Percentiles rank a stretch among this genome's conserved stretches.
Conservation (phyloP, 1,140 invertebrate species). For the Pararge aegeria region DNA sequence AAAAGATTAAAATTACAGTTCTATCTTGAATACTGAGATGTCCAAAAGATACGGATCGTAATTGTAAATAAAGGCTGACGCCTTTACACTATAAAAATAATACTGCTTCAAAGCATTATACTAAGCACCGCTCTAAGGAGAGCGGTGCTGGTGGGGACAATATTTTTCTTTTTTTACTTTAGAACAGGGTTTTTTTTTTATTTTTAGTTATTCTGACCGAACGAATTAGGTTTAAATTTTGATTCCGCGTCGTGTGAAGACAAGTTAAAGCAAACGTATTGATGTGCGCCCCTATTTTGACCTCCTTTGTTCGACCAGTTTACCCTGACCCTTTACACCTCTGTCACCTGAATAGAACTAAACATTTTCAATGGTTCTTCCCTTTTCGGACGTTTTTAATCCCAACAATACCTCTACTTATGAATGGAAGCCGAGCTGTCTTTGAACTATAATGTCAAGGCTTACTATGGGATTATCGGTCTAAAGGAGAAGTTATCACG, state of each 20-base stretch:
- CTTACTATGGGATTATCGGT: conserved; percentile 52
- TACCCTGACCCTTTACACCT: conserved; percentile 38
- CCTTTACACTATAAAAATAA: too few species aligned
- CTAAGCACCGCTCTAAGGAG: too few species aligned
- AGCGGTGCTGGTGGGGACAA: too few species aligned
- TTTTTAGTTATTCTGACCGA: background rate
- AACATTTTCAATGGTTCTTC: conserved; percentile 34
- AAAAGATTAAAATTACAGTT: too few species aligned
- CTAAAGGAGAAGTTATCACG: conserved; percentile 30
- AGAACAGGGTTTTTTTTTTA: too few species aligned
- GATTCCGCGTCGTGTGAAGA: background rate
- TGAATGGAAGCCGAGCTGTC: conserved; percentile 56
- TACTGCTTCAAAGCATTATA: too few species aligned
- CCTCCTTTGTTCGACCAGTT: conserved; percentile 41
- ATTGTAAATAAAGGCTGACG: too few species aligned
- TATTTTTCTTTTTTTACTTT: too few species aligned
- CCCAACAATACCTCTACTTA: conserved; percentile 45
- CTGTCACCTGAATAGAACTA: conserved; percentile 13
- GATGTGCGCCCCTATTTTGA: conserved; percentile 55
- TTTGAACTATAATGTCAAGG: conserved; percentile 48
- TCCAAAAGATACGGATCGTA: too few species aligned
- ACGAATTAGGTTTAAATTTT: background rate
- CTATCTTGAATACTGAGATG: too few species aligned
- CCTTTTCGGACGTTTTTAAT: conserved; percentile 39
- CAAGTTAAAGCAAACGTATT: conserved; percentile 15